A percentile compares a stretch with the other conserved stretches of the same genome.
Conservation (phyloP, 2,797 vertebrate genomes). For the Lacerta agilis region DNA sequence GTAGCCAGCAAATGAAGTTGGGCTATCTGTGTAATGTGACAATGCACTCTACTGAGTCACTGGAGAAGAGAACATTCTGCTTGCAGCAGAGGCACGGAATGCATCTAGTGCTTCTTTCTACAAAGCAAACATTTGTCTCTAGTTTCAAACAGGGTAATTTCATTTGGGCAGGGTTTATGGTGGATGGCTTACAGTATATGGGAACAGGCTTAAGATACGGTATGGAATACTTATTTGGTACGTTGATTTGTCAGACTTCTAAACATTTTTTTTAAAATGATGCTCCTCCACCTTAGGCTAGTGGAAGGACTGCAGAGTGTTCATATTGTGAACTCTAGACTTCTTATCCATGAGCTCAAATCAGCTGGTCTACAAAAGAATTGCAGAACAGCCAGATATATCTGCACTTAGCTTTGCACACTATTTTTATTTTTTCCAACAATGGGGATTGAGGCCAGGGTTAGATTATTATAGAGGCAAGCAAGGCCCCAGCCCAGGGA, state of each 20-base stretch:
- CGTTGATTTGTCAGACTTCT: not conserved
- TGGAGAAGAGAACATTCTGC: not conserved
- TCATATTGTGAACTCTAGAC: not conserved
- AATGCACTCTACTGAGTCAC: not conserved
- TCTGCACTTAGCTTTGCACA: no score
- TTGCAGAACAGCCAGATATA: no score
- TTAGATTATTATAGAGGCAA: no score
- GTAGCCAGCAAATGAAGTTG: not conserved
- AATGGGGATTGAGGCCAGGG: no score
- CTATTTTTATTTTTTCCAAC: no score
- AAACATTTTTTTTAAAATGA: not conserved
- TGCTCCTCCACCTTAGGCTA: not conserved
- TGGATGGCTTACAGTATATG: not conserved
- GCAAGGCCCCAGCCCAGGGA: no score
- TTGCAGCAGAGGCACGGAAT: not conserved
- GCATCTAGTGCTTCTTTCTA: not conserved
- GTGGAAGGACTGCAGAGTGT: not conserved
- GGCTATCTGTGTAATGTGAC: not conserved
- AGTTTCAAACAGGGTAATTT: not conserved
- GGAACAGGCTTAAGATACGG: not conserved
- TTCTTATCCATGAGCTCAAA: not conserved
- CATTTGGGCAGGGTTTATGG: not conserved
- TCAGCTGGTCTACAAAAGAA: no score
- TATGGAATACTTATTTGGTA: not conserved
- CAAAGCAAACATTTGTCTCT: not conserved